These are phyloP conservation scores for Gibbula magus DNA, from an alignment of 2,888 invertebrate species.

Conservation along the genomic window DNA sequence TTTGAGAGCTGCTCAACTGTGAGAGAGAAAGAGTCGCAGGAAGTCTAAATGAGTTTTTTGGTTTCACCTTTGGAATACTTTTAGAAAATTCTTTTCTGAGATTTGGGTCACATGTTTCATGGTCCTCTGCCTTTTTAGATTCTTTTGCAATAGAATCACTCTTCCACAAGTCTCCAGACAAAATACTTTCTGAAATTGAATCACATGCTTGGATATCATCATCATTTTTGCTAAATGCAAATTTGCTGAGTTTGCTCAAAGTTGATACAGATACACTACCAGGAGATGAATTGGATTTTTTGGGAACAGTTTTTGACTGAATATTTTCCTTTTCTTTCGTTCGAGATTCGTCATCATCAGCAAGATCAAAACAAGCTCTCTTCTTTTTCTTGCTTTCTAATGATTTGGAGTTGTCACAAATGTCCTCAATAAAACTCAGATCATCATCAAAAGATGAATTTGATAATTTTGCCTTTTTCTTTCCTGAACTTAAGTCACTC, in stretches of 20 bases:
- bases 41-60: not conserved
- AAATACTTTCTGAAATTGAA: constrained; percentile 39
- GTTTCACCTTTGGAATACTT: not conserved
- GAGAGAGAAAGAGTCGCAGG: not conserved
- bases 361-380: constrained; percentile 12
- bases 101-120: not conserved
- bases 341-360: not conserved
- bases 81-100: not conserved
- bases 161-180: constrained; percentile 48
- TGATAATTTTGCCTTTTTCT: not conserved
- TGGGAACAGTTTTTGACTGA: not conserved
- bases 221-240: constrained; percentile 30
- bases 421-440: not conserved
- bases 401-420: not conserved
- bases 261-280: constrained; percentile 19
- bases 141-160: not conserved
- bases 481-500: not conserved
- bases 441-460: not conserved
- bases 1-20: not conserved
- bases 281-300: not conserved
- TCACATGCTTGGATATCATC: constrained; percentile 6
- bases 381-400: not conserved
- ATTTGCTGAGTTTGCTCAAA: constrained; percentile 36
- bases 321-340: not conserved
- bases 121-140: not conserved